Evolutionary conservation across 2,113 vertebrate genomes (phyloP).

Genomic region (Trematocara unimaculatum): DNA sequence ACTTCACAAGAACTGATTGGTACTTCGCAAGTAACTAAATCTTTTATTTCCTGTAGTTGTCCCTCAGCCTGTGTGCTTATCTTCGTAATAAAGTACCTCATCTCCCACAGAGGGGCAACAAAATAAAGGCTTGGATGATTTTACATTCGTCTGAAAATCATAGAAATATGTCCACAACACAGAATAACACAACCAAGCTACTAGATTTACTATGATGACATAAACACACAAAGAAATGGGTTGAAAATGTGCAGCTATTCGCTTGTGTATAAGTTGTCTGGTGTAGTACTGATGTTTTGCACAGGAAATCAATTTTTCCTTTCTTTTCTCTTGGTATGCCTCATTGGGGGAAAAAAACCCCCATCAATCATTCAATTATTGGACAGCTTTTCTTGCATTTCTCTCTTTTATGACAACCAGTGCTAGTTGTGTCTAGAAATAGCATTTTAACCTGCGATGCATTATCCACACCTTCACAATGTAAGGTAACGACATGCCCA

Average conservation of each 20-base stretch:
- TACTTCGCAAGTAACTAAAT: slow-evolving; percentile 17
- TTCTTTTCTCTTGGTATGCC: background rate
- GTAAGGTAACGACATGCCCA: background rate
- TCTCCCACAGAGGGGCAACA: background rate
- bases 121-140: background rate
- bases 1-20: slow-evolving; percentile 44
- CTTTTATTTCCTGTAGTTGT: slow-evolving; percentile 24
- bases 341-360: rapidly evolving
- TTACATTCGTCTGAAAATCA: slow-evolving; percentile 8
- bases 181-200: background rate
- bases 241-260: background rate
- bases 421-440: background rate
- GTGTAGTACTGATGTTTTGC: background rate
- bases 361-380: background rate
- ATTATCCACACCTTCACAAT: background rate
- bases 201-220: background rate
- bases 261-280: background rate
- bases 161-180: background rate
- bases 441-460: background rate
- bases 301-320: background rate
- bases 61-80: slow-evolving; percentile 40
- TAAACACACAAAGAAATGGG: background rate
- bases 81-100: slow-evolving; percentile 43
- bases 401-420: background rate
- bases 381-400: background rate